Conservation (phyloP, 2,888 invertebrate genomes). For the Xanthia togata region DNA sequence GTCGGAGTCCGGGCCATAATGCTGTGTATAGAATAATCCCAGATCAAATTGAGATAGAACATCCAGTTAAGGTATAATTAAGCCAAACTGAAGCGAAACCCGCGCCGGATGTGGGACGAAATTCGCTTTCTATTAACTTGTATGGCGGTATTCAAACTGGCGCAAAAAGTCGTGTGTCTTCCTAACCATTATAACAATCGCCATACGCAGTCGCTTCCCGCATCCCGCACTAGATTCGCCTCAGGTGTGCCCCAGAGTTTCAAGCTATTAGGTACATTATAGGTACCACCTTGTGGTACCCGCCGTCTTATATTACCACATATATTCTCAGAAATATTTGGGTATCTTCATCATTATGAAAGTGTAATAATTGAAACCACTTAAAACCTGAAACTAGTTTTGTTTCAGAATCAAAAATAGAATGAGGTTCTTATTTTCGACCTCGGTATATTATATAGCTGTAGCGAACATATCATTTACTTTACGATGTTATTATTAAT, state of each 20-base stretch:
- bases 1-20: slow-evolving; percentile 67
- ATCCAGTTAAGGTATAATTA: slow-evolving; percentile 62
- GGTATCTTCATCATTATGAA: no score
- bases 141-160: not conserved
- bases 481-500: not conserved
- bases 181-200: not conserved
- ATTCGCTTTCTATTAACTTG: not conserved
- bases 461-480: no score
- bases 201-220: not conserved
- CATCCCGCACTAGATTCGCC: slow-evolving; percentile 1
- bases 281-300: not conserved
- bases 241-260: not conserved
- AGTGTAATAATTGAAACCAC: no score
- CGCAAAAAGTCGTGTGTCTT: not conserved
- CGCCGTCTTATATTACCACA: not conserved
- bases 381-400: not conserved
- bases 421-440: not conserved
- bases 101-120: not conserved
- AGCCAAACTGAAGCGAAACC: not conserved
- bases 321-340: not conserved
- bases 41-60: slow-evolving; percentile 42
- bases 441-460: no score
- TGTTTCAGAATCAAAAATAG: not conserved
- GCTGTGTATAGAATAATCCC: slow-evolving; percentile 65
- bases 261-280: not conserved